Evolutionary conservation across 2,888 invertebrate species (phyloP).

Genomic region (Neuroscelio doddi): DNA sequence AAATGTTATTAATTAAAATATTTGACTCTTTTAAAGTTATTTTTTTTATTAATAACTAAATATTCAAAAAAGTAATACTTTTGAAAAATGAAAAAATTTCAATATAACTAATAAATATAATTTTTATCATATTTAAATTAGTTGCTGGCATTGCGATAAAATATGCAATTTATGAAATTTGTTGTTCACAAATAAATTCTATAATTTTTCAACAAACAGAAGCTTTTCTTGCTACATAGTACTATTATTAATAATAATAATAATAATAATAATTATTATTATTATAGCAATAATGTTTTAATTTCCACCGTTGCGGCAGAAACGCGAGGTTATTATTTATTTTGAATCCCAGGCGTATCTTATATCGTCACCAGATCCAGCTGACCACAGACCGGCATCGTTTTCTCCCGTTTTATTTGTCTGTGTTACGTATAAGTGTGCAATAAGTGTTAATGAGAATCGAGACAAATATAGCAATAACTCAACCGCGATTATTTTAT

Average conservation of each 20-base stretch:
- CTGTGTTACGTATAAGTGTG: slow-evolving; percentile 51
- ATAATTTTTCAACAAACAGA: background rate
- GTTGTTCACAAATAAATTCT: no score
- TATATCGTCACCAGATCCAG: slow-evolving; percentile 67
- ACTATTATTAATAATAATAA: slow-evolving; percentile 8
- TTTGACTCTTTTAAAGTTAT: no score
- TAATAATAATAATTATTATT: slow-evolving; percentile 22
- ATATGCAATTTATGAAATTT: no score
- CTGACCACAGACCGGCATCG: slow-evolving; percentile 67
- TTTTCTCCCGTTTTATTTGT: slow-evolving; percentile 65
- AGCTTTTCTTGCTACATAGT: slow-evolving; percentile 16
- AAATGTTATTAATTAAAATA: no score
- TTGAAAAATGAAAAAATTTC: no score
- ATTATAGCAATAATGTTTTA: slow-evolving; percentile 43
- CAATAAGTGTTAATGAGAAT: slow-evolving; percentile 56
- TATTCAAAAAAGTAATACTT: no score
- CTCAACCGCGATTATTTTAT: background rate
- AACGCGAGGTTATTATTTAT: slow-evolving; percentile 56
- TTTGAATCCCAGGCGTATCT: slow-evolving; percentile 70
- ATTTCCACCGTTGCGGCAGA: slow-evolving; percentile 47
- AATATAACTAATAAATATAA: no score
- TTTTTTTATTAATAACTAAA: no score
- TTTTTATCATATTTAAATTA: no score
- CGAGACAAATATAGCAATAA: slow-evolving; percentile 20
- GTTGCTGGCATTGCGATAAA: no score